Base-by-base conservation (phyloP, 2,797 vertebrate species). In the Leuciscus waleckii region DNA sequence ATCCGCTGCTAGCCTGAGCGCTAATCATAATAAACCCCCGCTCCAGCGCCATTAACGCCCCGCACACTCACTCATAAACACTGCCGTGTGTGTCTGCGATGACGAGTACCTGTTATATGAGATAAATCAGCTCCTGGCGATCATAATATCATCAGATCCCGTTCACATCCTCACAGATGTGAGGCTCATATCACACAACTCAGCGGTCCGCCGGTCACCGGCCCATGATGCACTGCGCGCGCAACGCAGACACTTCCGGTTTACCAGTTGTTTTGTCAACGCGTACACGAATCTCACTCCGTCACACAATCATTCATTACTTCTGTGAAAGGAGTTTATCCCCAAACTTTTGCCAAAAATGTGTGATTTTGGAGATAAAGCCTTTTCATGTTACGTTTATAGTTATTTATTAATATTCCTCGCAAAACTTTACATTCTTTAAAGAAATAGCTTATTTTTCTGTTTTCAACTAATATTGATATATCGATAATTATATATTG, bases 81-180 rank as follows among this genome's bases (percentile, higher is more conserved):
- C 39, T 11, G 37, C 39, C 3, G 11, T 19, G 41, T 2, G 56
- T 32, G 21, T 39, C 11, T 65, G 4, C 16, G 21, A 23, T 43
- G 21, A 35, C 7, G 39, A 51, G 26, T 93, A 95, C 94, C 95
- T 94, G 94, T 93, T 73, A 88, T 88, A 16, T 82, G 86, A 90
- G 89, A 89, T 87, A 86, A 92, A 86, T 91, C 92, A 13, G 90
- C 87, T 87, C 85, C 81, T 4, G 81, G 43, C 7, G 83, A 29
- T 83, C 82, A 84, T 85, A 75, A 87, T 89, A 92, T 87, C 94
- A 11, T 69, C 49, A 23, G 56, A 32, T 58, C 10, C 39, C 74
- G 10, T 39, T 78, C 74, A 77, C 82, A 71, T 79, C 67, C 29
- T 46, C 51, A 58, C 49, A 41, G 16, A 65, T 5, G 23, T 21